Evolutionary conservation across 1,140 invertebrate genomes (phyloP).

Genomic region (Hypothenemus hampei): DNA sequence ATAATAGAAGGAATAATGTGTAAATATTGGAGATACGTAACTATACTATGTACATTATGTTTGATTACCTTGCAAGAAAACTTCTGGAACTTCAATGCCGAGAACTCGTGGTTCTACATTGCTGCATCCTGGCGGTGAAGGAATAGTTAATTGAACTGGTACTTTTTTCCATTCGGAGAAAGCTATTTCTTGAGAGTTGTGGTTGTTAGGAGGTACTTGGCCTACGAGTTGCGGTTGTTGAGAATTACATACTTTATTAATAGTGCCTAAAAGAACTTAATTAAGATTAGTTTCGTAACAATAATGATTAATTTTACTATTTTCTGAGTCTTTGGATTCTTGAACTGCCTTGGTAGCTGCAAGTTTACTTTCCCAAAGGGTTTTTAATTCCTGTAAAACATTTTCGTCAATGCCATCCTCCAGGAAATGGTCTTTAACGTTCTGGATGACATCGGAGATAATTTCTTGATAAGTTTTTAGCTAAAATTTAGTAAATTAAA

Average conservation of each 20-base stretch:
- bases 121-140: slow-evolving; percentile 50
- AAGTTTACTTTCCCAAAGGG: slow-evolving; percentile 89
- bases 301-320: no score
- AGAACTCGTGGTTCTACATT: slow-evolving; percentile 49
- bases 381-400: slow-evolving; percentile 89
- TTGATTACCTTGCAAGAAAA: slow-evolving; percentile 57
- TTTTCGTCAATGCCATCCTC: slow-evolving; percentile 98
- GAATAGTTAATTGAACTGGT: slow-evolving; percentile 51
- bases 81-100: slow-evolving; percentile 69
- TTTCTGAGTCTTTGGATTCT: slow-evolving; percentile 14
- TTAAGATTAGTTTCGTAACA: slow-evolving; percentile 3
- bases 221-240: slow-evolving; percentile 25
- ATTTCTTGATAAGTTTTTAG: slow-evolving; percentile 75
- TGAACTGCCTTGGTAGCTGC: slow-evolving; percentile 78
- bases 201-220: slow-evolving; percentile 29
- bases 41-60: background rate
- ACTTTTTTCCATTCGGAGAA: slow-evolving; percentile 45
- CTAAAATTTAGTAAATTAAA: background rate
- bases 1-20: no score
- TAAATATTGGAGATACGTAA: background rate
- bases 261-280: slow-evolving; percentile 1
- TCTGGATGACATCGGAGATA: slow-evolving; percentile 93
- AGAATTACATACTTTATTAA: background rate
- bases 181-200: slow-evolving; percentile 40
- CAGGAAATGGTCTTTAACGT: slow-evolving; percentile 88